Evolutionary conservation across 1,140 invertebrate species (phyloP).

Genomic region (Drosophila ohnishii): DNA sequence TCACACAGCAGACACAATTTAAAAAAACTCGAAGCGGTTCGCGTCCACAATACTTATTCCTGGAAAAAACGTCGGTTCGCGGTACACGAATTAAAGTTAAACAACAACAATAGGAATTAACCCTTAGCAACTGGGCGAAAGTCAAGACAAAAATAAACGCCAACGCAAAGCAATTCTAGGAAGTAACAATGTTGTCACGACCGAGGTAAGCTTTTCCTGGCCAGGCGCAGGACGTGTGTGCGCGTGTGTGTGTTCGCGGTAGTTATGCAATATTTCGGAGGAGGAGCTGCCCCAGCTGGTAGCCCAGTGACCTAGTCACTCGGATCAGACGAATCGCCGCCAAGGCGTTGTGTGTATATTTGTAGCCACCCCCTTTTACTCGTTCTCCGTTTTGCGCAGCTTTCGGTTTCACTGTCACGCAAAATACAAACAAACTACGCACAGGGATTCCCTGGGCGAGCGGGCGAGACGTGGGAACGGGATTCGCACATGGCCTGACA

Average conservation of each 20-base stretch:
- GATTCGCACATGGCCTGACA: slow-evolving; percentile 64
- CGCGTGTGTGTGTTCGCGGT: slow-evolving; percentile 1
- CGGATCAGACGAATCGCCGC: slow-evolving; percentile 57
- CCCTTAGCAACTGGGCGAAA: slow-evolving; percentile 28
- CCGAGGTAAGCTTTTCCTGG: slow-evolving; percentile 62
- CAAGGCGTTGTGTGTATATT: slow-evolving; percentile 30
- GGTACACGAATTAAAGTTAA: slow-evolving; percentile 3
- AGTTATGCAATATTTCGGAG: slow-evolving; percentile 43
- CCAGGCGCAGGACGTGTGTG: slow-evolving; percentile 11
- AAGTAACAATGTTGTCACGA: slow-evolving; percentile 72
- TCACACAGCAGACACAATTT: not conserved
- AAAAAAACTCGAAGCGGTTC: not conserved
- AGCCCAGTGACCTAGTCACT: slow-evolving; percentile 55
- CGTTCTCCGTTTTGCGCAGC: slow-evolving; percentile 38
- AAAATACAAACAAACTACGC: slow-evolving; percentile 13
- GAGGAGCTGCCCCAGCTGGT: slow-evolving; percentile 53
- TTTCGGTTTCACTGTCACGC: slow-evolving; percentile 60
- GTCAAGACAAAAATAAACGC: slow-evolving; percentile 25
- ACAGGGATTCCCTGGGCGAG: slow-evolving; percentile 13
- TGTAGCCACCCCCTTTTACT: not conserved
- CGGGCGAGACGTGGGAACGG: slow-evolving; percentile 7
- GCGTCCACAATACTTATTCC: slow-evolving; percentile 5
- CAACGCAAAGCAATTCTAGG: slow-evolving; percentile 49
- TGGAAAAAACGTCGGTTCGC: slow-evolving; percentile 15
- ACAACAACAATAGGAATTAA: slow-evolving; percentile 42